phyloP scores from a whole-genome alignment of 2,888 invertebrate genomes.

The Mechanitis mazaeus region DNA sequence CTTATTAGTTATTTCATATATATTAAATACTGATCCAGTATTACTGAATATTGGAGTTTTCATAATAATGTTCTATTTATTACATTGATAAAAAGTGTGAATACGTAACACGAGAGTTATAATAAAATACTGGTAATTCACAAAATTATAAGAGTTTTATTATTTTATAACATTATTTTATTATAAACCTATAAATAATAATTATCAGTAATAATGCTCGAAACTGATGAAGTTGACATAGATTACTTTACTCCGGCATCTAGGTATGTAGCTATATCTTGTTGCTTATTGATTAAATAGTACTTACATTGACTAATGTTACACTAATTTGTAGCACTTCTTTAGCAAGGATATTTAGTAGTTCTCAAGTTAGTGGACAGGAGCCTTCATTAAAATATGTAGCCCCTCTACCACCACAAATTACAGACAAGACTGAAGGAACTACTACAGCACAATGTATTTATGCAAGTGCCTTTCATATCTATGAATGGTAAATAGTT shows the following conservation, averaged over 20 bases:
- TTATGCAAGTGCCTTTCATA: constrained; percentile 55
- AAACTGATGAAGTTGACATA: constrained; percentile 64
- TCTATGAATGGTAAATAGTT: constrained; percentile 58
- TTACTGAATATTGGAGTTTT: too few species aligned
- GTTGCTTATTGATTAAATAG: constrained; percentile 12
- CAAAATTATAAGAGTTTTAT: too few species aligned
- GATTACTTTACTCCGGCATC: constrained; percentile 66
- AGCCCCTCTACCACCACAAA: constrained; percentile 47
- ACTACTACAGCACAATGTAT: constrained; percentile 49
- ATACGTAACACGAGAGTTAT: too few species aligned
- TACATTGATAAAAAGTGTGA: too few species aligned
- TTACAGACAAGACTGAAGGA: constrained; percentile 38
- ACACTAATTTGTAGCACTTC: constrained; percentile 46
- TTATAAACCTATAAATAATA: neutral
- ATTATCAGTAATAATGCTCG: constrained; percentile 35
- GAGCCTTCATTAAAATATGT: constrained; percentile 57
- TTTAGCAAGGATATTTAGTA: constrained; percentile 58
- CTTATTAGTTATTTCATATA: too few species aligned
- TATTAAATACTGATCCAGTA: too few species aligned
- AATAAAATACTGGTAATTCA: too few species aligned
- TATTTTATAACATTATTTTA: too few species aligned
- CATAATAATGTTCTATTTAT: too few species aligned
- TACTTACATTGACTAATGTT: constrained; percentile 10
- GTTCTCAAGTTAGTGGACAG: constrained; percentile 31
- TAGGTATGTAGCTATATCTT: constrained; percentile 38